A percentile compares a stretch with the other conserved stretches of the same genome.
Conservation (phyloP, 2,113 vertebrate species). For the Chauna torquata region DNA sequence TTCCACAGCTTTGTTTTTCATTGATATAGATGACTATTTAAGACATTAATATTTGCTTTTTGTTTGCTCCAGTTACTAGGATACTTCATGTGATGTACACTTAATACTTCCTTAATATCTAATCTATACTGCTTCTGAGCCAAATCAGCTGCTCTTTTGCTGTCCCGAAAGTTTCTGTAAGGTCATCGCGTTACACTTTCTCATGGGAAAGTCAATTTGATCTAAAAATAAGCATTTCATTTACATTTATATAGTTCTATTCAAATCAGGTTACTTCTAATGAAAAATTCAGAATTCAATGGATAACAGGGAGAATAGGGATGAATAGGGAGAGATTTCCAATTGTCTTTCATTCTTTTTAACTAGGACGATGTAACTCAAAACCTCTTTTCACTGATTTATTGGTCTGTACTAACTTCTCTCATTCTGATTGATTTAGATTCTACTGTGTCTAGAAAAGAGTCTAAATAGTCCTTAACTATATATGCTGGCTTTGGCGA, state of each 20-base stretch:
- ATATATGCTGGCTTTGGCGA: neutral
- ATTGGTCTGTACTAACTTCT: neutral
- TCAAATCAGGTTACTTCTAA: neutral
- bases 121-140: neutral
- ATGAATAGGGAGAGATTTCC: neutral
- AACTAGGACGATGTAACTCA: neutral
- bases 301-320: neutral
- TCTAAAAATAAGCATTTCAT: slow-evolving; percentile 8
- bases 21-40: neutral
- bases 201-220: neutral
- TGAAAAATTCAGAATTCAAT: slow-evolving; percentile 15
- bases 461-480: neutral
- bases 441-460: neutral
- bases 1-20: neutral
- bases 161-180: neutral
- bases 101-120: neutral
- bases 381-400: neutral
- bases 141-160: neutral
- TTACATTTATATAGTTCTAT: slow-evolving; percentile 32
- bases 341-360: neutral
- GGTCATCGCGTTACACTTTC: neutral
- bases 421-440: neutral
- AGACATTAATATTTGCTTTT: neutral
- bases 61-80: neutral
- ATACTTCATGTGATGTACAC: neutral